These are phyloP conservation scores for Cisticola juncidis DNA, from an alignment of 2,113 vertebrate species.

Conservation along the genomic window DNA sequence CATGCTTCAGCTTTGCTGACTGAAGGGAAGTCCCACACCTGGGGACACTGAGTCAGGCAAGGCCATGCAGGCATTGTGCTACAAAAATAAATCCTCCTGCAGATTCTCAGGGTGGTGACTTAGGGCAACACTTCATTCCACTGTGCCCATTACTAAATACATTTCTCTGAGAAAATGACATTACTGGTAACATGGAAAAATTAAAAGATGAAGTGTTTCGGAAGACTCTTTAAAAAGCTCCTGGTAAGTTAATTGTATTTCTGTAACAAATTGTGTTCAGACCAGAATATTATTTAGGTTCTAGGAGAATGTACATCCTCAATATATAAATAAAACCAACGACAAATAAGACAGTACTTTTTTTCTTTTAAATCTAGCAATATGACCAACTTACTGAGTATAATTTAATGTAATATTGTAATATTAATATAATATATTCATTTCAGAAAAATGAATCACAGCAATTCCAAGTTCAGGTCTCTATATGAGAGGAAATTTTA, in stretches of 20 bases:
- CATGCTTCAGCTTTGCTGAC: fast-evolving
- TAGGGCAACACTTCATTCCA: neutral
- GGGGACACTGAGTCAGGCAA: neutral
- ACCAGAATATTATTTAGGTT: neutral
- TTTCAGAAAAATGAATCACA: neutral
- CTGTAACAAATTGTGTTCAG: neutral
- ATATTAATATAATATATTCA: neutral
- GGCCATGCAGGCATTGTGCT: neutral
- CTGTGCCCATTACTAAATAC: neutral
- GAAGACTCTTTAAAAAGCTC: neutral
- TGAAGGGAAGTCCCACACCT: neutral
- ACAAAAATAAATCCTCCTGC: neutral
- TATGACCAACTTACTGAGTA: neutral
- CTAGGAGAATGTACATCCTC: neutral
- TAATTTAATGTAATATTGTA: neutral
- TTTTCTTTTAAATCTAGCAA: neutral
- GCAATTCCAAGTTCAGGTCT: neutral
- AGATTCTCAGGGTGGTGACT: neutral
- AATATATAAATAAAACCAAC: neutral
- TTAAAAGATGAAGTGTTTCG: neutral
- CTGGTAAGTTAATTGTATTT: neutral
- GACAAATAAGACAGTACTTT: neutral
- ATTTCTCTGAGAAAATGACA: neutral
- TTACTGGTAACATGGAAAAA: neutral
- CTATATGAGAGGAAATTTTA: neutral